These are phyloP conservation scores for Sphaerophoria rueppellii DNA, from an alignment of 2,888 invertebrate genomes.

Conservation along the genomic window DNA sequence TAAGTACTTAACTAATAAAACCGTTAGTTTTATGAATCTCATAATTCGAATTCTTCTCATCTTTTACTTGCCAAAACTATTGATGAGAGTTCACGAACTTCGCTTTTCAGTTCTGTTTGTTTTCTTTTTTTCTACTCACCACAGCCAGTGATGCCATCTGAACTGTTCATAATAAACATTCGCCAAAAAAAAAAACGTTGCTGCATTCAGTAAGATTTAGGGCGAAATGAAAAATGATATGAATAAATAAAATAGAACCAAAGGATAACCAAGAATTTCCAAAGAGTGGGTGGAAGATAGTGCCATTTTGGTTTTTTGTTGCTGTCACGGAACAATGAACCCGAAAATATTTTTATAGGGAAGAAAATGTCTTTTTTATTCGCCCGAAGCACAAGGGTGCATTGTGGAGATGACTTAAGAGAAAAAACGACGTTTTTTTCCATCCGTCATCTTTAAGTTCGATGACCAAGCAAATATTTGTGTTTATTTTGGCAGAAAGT, in stretches of 20 bases:
- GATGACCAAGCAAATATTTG: slow-evolving; percentile 47
- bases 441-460: slow-evolving; percentile 22
- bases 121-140: background rate
- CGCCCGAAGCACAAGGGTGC: slow-evolving; percentile 16
- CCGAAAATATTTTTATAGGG: slow-evolving; percentile 45
- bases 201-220: slow-evolving; percentile 13
- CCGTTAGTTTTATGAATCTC: no score
- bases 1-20: no score
- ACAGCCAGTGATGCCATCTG: background rate
- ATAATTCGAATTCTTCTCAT: no score
- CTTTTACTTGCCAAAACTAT: no score
- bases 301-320: background rate
- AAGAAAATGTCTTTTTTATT: slow-evolving; percentile 34
- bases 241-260: slow-evolving; percentile 43
- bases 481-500: slow-evolving; percentile 37
- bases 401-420: slow-evolving; percentile 25
- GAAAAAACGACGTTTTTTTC: background rate
- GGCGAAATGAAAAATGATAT: slow-evolving; percentile 14
- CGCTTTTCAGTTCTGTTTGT: slow-evolving; percentile 15
- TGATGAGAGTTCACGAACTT: slow-evolving; percentile 54
- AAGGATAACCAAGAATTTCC: slow-evolving; percentile 20
- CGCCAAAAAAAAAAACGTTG: slow-evolving; percentile 23
- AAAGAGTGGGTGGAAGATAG: slow-evolving; percentile 12
- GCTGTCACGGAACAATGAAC: slow-evolving; percentile 47
- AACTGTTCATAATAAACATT: slow-evolving; percentile 46